phyloP scores from a whole-genome alignment of 2,888 invertebrate species.

The Eilema caniola region DNA sequence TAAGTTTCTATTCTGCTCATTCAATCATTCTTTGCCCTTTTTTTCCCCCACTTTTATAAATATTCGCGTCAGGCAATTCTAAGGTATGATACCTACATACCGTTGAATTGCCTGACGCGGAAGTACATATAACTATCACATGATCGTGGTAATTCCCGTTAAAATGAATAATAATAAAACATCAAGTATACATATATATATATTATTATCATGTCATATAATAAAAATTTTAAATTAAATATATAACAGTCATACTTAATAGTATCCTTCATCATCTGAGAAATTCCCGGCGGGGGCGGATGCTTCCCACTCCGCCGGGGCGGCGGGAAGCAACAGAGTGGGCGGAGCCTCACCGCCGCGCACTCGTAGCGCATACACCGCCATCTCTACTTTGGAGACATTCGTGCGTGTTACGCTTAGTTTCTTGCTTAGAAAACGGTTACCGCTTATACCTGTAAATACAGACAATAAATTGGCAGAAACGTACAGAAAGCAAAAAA shows the following conservation, averaged over 20 bases:
- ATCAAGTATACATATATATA: background rate
- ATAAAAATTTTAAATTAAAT: slow-evolving; percentile 12
- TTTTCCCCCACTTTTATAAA: no score
- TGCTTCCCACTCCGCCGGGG: slow-evolving; percentile 55
- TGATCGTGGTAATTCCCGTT: no score
- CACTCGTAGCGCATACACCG: slow-evolving; percentile 93
- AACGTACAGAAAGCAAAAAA: background rate
- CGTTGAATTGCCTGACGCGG: no score
- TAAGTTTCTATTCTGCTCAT: background rate
- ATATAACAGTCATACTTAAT: slow-evolving; percentile 39
- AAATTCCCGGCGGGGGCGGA: slow-evolving; percentile 29
- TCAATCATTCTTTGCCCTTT: background rate
- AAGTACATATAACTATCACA: no score
- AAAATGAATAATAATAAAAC: background rate
- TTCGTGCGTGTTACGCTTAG: slow-evolving; percentile 91
- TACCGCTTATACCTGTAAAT: slow-evolving; percentile 64
- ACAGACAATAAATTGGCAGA: background rate
- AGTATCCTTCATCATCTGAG: slow-evolving; percentile 76
- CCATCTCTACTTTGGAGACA: slow-evolving; percentile 93
- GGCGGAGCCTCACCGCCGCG: slow-evolving; percentile 93
- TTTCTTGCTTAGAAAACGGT: slow-evolving; percentile 89
- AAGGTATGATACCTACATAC: no score
- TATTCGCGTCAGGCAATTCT: no score
- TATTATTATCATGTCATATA: background rate
- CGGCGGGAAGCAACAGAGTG: slow-evolving; percentile 64